Conservation (phyloP, 2,888 invertebrate species). For the Aplocera efformata region DNA sequence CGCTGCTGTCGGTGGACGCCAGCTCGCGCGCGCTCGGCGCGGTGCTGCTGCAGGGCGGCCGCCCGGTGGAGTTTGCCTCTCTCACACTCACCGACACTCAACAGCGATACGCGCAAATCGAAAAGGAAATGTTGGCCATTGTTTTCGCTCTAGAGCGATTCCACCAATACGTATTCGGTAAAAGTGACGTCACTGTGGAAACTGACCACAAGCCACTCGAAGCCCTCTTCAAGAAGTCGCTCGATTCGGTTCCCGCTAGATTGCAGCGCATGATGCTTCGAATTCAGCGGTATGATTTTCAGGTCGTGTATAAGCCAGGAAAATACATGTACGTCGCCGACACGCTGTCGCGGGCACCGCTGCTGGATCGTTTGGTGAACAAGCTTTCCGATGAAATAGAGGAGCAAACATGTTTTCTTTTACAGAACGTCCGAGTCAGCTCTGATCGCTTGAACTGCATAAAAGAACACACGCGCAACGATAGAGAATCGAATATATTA, state of each 20-base stretch:
- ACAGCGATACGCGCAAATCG: constrained; percentile 31
- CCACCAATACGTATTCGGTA: constrained; percentile 34
- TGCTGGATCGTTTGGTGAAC: too few species aligned
- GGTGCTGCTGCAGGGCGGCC: too few species aligned
- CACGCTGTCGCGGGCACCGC: constrained; percentile 31
- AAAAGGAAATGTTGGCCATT: constrained; percentile 36
- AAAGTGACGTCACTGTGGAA: constrained; percentile 23
- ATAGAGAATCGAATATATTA: constrained; percentile 10
- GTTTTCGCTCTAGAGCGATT: constrained; percentile 31
- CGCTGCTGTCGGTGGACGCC: too few species aligned
- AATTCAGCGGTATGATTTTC: constrained; percentile 29
- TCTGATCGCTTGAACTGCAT: constrained; percentile 8
- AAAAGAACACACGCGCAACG: not conserved
- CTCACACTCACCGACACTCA: constrained; percentile 23
- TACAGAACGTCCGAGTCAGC: constrained; percentile 21
- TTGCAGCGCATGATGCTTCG: constrained; percentile 35
- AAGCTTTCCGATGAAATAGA: too few species aligned
- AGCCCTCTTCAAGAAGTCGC: constrained; percentile 29
- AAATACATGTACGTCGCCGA: constrained; percentile 35
- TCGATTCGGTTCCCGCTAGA: constrained; percentile 24
- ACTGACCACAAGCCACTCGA: constrained; percentile 36
- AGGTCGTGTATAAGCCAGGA: constrained; percentile 26
- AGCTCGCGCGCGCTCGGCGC: too few species aligned
- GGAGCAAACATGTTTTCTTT: constrained; percentile 19
- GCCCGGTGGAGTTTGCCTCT: not conserved